These are phyloP conservation scores for Bilobella aurantiaca DNA, from an alignment of 1,140 invertebrate species.

Conservation along the genomic window DNA sequence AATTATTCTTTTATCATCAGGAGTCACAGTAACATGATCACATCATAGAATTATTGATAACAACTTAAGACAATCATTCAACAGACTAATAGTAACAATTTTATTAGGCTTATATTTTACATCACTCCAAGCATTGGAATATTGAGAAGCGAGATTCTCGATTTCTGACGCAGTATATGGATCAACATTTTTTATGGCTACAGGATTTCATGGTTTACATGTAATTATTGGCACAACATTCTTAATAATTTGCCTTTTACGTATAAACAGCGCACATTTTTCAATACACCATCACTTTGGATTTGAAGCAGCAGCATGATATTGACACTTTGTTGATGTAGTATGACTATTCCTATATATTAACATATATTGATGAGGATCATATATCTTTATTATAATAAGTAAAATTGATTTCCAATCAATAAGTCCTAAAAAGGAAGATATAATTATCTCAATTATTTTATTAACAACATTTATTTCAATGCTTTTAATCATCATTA, in stretches of 20 bases:
- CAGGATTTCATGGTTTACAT: conserved; percentile 61
- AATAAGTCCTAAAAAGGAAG: conserved; percentile 49
- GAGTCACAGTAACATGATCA: conserved; percentile 41
- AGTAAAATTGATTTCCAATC: conserved; percentile 59
- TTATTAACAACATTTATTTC: conserved; percentile 41
- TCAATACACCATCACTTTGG: conserved; percentile 52
- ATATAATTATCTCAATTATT: conserved; percentile 39
- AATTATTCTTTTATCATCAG: conserved; percentile 40
- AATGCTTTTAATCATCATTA: conserved; percentile 44
- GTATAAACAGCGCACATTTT: conserved; percentile 47
- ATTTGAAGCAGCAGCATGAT: conserved; percentile 59
- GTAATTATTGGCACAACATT: conserved; percentile 58
- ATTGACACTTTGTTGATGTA: conserved; percentile 64
- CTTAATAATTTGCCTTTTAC: conserved; percentile 47
- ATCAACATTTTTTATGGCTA: conserved; percentile 56
- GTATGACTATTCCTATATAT: conserved; percentile 60
- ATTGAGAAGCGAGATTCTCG: conserved; percentile 44
- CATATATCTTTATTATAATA: conserved; percentile 48
- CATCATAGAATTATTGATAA: conserved; percentile 49
- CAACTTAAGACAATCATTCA: conserved; percentile 40
- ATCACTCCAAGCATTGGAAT: conserved; percentile 39
- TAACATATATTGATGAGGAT: conserved; percentile 55
- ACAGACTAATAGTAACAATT: conserved; percentile 46
- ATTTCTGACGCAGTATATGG: conserved; percentile 54
- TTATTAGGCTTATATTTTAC: conserved; percentile 48